phyloP scores from a whole-genome alignment of 2,888 invertebrate genomes.

The Microctonus brassicae region DNA sequence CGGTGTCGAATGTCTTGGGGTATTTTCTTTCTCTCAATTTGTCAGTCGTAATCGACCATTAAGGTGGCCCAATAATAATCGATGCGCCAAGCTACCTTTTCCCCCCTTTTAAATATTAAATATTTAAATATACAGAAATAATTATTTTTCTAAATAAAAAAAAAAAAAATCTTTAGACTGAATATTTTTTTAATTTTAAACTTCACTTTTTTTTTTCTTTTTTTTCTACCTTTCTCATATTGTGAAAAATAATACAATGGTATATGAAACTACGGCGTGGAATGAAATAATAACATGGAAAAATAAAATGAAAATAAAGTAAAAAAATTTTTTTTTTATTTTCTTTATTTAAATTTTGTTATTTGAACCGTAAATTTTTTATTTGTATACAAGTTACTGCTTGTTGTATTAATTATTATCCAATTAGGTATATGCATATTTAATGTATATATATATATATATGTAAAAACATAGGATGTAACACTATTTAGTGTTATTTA shows the following conservation, averaged over 20 bases:
- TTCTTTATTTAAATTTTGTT: background rate
- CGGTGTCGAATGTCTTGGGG: constrained; percentile 15
- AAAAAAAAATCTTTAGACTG: too few relatives aligned
- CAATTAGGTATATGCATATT: too few relatives aligned
- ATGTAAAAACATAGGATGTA: too few relatives aligned
- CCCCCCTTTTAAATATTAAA: too few relatives aligned
- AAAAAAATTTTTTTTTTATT: background rate
- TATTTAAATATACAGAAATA: too few relatives aligned
- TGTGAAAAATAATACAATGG: background rate
- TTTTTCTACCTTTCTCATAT: too few relatives aligned
- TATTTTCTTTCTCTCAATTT: background rate
- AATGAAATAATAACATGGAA: background rate
- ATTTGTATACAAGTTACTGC: too few relatives aligned
- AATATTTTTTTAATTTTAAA: background rate
- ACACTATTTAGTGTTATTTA: background rate
- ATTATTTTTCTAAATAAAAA: too few relatives aligned
- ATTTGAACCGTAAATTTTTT: too few relatives aligned
- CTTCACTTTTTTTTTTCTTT: background rate
- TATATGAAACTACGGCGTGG: background rate
- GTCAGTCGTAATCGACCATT: background rate
- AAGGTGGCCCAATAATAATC: background rate
- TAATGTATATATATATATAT: too few relatives aligned
- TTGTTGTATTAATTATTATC: too few relatives aligned
- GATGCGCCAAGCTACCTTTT: too few relatives aligned
- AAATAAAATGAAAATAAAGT: background rate